Evolutionary conservation across 2,113 vertebrate genomes (phyloP).

Genomic region (Nannobrachium achirus): DNA sequence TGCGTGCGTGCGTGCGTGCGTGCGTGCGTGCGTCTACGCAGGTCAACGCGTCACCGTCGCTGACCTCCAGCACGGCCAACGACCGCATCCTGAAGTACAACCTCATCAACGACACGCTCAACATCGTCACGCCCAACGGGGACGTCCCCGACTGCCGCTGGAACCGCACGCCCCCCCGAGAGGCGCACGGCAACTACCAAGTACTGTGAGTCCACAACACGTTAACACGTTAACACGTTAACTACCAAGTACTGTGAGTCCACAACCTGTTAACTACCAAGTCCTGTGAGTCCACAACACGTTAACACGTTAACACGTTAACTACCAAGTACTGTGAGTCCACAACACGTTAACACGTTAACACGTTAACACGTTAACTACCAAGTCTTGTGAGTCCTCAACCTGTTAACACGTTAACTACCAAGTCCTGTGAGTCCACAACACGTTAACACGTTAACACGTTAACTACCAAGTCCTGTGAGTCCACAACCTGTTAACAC

Average conservation of each 20-base stretch:
- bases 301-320: conserved; percentile 94
- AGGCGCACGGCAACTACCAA: conserved; percentile 94
- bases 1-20: background rate
- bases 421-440: conserved; percentile 89
- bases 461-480: too few species aligned
- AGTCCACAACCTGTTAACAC: too few species aligned
- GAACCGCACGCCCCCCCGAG: conserved; percentile 91
- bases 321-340: conserved; percentile 92
- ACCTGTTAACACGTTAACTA: conserved; percentile 97
- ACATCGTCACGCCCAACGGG: conserved; percentile 92
- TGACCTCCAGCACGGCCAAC: conserved; percentile 97
- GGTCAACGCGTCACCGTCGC: conserved; percentile 97
- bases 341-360: too few species aligned
- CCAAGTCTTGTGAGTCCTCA: too few species aligned
- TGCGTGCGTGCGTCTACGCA: conserved; percentile 50
- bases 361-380: too few species aligned
- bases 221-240: too few species aligned
- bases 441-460: too few species aligned
- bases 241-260: conserved; percentile 92
- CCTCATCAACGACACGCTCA: conserved; percentile 97
- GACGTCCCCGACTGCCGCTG: conserved; percentile 95
- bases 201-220: conserved; percentile 89
- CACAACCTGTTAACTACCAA: too few species aligned
- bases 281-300: too few species aligned
- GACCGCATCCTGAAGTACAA: conserved; percentile 98